These are phyloP conservation scores for Sebastes kiyomatsui DNA, from an alignment of 2,797 vertebrate genomes.

Conservation along the genomic window DNA sequence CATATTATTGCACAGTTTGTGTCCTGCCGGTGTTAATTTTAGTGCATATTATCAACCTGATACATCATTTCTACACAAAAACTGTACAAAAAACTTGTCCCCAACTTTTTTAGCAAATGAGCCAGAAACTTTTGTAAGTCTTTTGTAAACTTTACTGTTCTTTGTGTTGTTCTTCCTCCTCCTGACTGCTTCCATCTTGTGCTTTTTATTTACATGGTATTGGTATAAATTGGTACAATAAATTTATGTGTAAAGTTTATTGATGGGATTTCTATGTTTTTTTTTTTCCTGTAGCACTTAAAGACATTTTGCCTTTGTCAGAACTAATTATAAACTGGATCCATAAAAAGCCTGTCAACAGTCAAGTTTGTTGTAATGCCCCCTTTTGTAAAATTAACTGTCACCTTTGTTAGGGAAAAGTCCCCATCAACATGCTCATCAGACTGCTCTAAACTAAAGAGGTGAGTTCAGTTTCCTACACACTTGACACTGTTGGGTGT, in stretches of 20 bases:
- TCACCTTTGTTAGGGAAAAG: not conserved
- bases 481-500: not conserved
- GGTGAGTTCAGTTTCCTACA: not conserved
- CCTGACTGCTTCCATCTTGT: conserved; percentile 57
- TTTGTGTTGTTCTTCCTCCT: conserved; percentile 53
- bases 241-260: conserved; percentile 58
- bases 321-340: not conserved
- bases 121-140: conserved; percentile 7
- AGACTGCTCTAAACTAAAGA: not conserved
- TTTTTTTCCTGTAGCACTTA: not conserved
- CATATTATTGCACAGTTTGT: conserved; percentile 48
- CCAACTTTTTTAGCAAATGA: conserved; percentile 29
- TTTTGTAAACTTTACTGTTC: conserved; percentile 65
- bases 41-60: conserved; percentile 15
- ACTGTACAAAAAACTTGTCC: conserved; percentile 6
- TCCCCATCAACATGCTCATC: not conserved
- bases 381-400: not conserved
- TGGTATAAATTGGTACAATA: conserved; percentile 71
- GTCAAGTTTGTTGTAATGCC: not conserved
- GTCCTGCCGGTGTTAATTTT: conserved; percentile 22
- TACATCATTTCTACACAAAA: conserved; percentile 29
- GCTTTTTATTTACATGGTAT: conserved; percentile 65
- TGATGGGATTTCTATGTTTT: not conserved
- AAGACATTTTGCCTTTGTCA: not conserved
- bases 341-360: not conserved